Percentiles rank a stretch among this genome's conserved stretches.
phyloP scores from a whole-genome alignment of 2,113 vertebrate species.

The Mormyrus lacerda region DNA sequence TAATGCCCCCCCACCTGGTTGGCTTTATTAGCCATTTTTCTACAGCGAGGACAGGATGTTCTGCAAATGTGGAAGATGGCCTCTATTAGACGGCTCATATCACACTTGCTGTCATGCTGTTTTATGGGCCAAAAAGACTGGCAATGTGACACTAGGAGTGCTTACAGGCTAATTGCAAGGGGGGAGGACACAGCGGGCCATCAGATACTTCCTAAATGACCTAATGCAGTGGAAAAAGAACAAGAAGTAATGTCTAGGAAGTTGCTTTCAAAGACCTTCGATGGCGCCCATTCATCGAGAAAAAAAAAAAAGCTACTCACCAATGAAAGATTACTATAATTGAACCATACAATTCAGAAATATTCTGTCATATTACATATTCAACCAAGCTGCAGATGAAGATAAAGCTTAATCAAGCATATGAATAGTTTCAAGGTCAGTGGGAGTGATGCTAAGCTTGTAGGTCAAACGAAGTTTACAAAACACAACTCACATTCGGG shows the following conservation, averaged over 20 bases:
- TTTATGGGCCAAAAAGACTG: slow-evolving; percentile 16
- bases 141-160: slow-evolving; percentile 41
- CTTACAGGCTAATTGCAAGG: slow-evolving; percentile 35
- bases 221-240: background rate
- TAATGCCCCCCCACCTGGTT: slow-evolving; percentile 18
- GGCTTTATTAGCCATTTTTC: slow-evolving; percentile 29
- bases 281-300: background rate
- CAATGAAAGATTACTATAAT: background rate
- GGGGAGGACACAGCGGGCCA: slow-evolving; percentile 27
- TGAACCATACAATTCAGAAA: background rate
- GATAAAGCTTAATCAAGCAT: background rate
- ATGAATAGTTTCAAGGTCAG: background rate
- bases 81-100: slow-evolving; percentile 16
- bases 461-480: background rate
- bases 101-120: slow-evolving; percentile 14
- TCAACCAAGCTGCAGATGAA: background rate
- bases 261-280: background rate
- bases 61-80: background rate
- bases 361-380: background rate
- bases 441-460: background rate
- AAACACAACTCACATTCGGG: background rate
- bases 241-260: background rate
- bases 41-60: slow-evolving; percentile 17
- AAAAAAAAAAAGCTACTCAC: background rate
- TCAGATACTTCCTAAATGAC: slow-evolving; percentile 24